phyloP scores from a whole-genome alignment of 2,113 vertebrate genomes.

The Callospermophilus lateralis region DNA sequence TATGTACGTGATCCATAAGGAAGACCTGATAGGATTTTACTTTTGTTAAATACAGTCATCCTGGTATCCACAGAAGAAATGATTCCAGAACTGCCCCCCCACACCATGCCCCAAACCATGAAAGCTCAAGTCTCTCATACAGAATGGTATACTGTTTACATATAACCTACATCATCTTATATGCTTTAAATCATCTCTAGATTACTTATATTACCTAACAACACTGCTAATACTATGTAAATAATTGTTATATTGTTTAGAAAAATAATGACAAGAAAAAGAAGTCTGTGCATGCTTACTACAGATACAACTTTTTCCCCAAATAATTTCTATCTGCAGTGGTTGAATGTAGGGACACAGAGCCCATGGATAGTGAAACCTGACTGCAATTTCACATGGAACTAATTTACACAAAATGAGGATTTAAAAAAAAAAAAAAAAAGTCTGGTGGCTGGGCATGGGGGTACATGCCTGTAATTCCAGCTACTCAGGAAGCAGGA shows the following conservation, averaged over 20 bases:
- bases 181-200: not conserved
- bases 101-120: not conserved
- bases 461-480: too few species aligned
- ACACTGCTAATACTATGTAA: not conserved
- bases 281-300: not conserved
- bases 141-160: not conserved
- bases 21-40: not conserved
- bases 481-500: too few species aligned
- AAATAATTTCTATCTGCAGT: not conserved
- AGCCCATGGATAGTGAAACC: not conserved
- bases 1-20: not conserved
- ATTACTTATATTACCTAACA: not conserved
- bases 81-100: not conserved
- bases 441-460: too few species aligned
- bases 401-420: not conserved
- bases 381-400: not conserved
- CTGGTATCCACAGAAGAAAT: not conserved
- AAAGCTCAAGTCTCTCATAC: not conserved
- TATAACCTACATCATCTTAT: not conserved
- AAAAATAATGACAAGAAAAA: not conserved
- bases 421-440: not conserved
- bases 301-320: not conserved
- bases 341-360: not conserved
- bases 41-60: not conserved
- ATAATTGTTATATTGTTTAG: not conserved